Conservation (phyloP, 1,140 invertebrate species). For the Diachasma alloeum region DNA sequence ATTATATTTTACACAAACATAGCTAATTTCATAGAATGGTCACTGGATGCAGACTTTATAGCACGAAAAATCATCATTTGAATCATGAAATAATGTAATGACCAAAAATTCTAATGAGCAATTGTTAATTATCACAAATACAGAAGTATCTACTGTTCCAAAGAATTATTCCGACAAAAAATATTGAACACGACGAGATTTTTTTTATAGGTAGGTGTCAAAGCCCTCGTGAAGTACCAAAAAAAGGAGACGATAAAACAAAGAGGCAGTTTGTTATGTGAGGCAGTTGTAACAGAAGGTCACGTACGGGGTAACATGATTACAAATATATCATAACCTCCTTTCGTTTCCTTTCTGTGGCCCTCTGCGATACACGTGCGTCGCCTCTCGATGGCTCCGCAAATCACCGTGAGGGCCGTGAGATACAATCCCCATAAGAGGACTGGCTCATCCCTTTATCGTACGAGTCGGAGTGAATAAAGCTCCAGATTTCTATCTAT, state of each 20-base stretch:
- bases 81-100: no score
- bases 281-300: conserved; percentile 59
- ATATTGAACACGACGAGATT: neutral
- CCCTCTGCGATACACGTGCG: conserved; percentile 54
- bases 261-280: conserved; percentile 50
- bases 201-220: conserved; percentile 8
- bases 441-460: neutral
- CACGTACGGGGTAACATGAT: conserved; percentile 58
- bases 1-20: no score
- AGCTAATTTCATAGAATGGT: no score
- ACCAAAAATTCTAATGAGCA: no score
- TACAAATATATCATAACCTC: conserved; percentile 63
- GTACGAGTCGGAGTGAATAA: neutral
- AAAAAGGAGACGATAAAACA: conserved; percentile 13
- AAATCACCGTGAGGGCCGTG: conserved; percentile 47
- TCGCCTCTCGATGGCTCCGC: conserved; percentile 55
- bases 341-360: conserved; percentile 21
- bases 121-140: no score
- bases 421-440: neutral
- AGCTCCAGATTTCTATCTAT: neutral
- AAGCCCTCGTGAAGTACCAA: conserved; percentile 34
- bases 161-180: neutral
- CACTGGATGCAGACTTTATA: no score
- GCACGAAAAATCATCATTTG: no score
- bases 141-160: no score